Evolutionary conservation across 2,797 vertebrate genomes (phyloP).

Genomic region (Ciconia nigra): DNA sequence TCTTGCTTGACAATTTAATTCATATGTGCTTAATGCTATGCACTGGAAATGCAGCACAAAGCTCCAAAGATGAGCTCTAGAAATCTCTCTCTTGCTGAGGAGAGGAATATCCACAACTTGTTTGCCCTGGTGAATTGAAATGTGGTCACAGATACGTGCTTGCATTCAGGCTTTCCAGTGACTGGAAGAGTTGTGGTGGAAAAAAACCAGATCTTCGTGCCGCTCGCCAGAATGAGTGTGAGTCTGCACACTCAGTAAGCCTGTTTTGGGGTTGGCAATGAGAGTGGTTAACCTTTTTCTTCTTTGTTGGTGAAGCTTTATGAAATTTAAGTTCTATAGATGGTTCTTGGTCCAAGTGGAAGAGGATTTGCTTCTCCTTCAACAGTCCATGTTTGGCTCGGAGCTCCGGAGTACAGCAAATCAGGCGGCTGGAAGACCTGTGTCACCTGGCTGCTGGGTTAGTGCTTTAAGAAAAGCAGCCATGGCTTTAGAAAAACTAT

Average conservation of each 20-base stretch:
- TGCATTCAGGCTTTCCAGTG: not conserved
- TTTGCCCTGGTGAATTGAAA: not conserved
- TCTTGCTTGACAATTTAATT: slow-evolving; percentile 2
- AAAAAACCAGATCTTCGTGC: not conserved
- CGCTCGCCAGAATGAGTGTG: rapidly evolving
- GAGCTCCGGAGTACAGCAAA: not conserved
- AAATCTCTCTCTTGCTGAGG: not conserved
- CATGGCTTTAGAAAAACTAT: not conserved
- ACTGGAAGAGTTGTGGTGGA: not conserved
- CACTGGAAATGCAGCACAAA: not conserved
- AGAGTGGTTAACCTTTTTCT: not conserved
- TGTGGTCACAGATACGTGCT: not conserved
- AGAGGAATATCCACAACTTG: not conserved
- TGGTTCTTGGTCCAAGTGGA: not conserved
- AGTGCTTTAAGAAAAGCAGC: not conserved
- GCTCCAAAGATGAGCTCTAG: not conserved
- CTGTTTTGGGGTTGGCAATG: not conserved
- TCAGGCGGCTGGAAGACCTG: not conserved
- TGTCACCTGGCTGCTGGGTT: not conserved
- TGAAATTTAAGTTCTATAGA: not conserved
- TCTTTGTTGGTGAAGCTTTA: not conserved
- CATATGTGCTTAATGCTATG: not conserved
- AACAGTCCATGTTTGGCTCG: not conserved
- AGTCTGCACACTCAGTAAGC: not conserved
- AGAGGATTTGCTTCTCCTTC: not conserved